A percentile compares a stretch with the other conserved stretches of the same genome.
Conservation (phyloP, 1,140 invertebrate species). For the Nasonia longicornis region DNA sequence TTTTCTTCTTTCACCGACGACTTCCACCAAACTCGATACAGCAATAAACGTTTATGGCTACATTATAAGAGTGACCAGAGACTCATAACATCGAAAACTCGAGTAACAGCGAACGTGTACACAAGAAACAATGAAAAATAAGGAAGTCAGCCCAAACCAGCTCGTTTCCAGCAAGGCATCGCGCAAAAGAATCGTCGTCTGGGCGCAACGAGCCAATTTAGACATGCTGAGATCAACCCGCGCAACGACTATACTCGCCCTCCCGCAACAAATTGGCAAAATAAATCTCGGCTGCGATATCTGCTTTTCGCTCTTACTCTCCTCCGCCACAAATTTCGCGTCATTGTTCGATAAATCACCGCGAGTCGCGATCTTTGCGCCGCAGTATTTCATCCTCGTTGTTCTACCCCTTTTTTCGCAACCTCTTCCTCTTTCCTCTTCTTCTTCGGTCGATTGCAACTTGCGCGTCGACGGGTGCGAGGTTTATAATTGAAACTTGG, state of each 20-base stretch:
- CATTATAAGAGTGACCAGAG: neutral
- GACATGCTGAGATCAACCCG: conserved; percentile 52
- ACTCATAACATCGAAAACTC: too few species aligned
- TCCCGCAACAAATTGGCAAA: conserved; percentile 61
- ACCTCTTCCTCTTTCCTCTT: neutral
- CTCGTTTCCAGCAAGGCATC: too few species aligned
- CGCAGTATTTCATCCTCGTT: conserved; percentile 24
- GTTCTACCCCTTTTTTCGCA: conserved; percentile 22
- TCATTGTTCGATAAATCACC: conserved; percentile 45
- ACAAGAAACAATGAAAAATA: neutral
- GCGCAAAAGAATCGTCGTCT: neutral
- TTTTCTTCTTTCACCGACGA: too few species aligned
- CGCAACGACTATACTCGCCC: conserved; percentile 48
- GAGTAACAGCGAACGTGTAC: neutral
- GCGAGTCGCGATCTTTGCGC: neutral
- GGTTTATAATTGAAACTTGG: conserved; percentile 24
- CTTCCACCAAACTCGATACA: too few species aligned
- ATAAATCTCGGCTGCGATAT: conserved; percentile 56
- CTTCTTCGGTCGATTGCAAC: neutral
- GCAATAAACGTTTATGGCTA: neutral
- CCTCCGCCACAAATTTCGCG: conserved; percentile 36
- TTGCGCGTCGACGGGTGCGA: neutral
- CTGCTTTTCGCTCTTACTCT: conserved; percentile 44
- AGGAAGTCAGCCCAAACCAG: neutral
- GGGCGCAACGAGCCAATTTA: conserved; percentile 57